These are phyloP conservation scores for Scaptomyza pallida DNA, from an alignment of 1,140 invertebrate genomes.

Conservation along the genomic window DNA sequence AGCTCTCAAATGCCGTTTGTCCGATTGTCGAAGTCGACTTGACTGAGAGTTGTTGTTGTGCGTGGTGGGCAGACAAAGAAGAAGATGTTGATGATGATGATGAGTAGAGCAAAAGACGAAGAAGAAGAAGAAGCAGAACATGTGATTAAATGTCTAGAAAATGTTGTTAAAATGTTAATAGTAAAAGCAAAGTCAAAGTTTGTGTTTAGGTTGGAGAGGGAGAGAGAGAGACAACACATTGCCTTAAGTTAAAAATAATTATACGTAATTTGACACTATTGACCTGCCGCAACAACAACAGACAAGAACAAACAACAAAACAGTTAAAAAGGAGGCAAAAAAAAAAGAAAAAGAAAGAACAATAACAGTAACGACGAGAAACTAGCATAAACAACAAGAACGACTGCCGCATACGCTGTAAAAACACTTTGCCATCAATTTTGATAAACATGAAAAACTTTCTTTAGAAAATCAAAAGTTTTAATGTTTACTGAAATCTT, in stretches of 20 bases:
- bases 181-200: slow-evolving; percentile 7
- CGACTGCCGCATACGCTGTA: not conserved
- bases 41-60: too few relatives aligned
- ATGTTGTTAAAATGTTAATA: not conserved
- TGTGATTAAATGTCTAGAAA: slow-evolving; percentile 9
- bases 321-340: not conserved
- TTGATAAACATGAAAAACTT: too few relatives aligned
- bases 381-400: not conserved
- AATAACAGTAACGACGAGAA: not conserved
- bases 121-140: not conserved
- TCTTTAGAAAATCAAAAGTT: too few relatives aligned
- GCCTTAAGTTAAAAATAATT: slow-evolving; percentile 61
- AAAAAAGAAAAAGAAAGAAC: too few relatives aligned
- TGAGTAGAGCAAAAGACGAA: too few relatives aligned
- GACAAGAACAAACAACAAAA: not conserved
- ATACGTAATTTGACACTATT: slow-evolving; percentile 75
- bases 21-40: not conserved
- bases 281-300: slow-evolving; percentile 66
- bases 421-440: too few relatives aligned
- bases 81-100: not conserved
- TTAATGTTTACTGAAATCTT: too few relatives aligned
- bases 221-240: slow-evolving; percentile 9
- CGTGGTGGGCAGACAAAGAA: not conserved
- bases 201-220: not conserved
- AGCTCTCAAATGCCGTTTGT: not conserved